These are phyloP conservation scores for Synanthedon tipuliformis DNA, from an alignment of 2,888 invertebrate genomes.

Conservation along the genomic window DNA sequence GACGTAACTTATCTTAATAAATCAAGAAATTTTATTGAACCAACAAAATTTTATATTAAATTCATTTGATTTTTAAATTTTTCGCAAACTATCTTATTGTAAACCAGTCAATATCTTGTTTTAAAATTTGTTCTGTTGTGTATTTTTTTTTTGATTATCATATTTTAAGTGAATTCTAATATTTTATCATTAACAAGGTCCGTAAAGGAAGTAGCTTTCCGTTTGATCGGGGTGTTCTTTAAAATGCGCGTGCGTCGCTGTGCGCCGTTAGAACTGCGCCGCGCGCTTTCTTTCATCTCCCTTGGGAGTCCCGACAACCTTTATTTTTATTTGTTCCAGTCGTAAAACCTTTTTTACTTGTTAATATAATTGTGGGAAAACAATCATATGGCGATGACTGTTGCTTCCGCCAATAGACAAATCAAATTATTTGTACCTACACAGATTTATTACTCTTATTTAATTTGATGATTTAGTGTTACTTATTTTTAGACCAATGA, in stretches of 20 bases:
- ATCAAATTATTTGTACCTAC: no score
- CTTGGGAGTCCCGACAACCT: slow-evolving; percentile 38
- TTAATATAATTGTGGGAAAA: slow-evolving; percentile 59
- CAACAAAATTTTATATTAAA: no score
- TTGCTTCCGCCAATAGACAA: slow-evolving; percentile 13
- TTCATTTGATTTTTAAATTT: no score
- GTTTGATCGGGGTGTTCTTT: slow-evolving; percentile 27
- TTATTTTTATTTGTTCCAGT: slow-evolving; percentile 41
- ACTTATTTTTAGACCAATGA: slow-evolving; percentile 48
- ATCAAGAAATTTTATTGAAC: no score
- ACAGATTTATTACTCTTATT: no score
- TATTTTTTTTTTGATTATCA: background rate
- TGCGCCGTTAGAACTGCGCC: slow-evolving; percentile 13
- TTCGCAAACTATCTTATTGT: no score
- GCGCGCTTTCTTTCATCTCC: slow-evolving; percentile 53
- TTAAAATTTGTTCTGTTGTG: background rate
- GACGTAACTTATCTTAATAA: no score
- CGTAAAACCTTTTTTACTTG: slow-evolving; percentile 47
- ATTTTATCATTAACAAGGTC: background rate
- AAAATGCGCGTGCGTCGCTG: slow-evolving; percentile 38
- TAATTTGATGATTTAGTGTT: slow-evolving; percentile 12
- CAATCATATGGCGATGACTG: slow-evolving; percentile 28
- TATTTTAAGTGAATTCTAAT: background rate
- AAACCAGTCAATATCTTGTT: no score
- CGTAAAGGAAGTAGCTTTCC: slow-evolving; percentile 46